Conservation (phyloP, 2,113 vertebrate species). For the Gadus chalcogrammus region DNA sequence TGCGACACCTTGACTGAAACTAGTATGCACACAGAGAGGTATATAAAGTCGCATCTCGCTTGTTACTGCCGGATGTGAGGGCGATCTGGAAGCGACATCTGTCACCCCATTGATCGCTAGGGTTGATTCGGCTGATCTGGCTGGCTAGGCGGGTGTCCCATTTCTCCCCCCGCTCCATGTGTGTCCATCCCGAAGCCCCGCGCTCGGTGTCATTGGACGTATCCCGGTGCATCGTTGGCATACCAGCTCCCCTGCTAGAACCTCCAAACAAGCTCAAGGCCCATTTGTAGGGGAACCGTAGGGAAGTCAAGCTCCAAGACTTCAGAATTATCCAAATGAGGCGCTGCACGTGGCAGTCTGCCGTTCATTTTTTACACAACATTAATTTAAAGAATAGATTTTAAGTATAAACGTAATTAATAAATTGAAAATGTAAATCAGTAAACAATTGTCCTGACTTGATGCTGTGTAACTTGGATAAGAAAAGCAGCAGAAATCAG, state of each 20-base stretch:
- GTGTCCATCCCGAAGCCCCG: conserved; percentile 96
- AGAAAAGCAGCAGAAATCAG: no score
- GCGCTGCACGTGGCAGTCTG: conserved; percentile 97
- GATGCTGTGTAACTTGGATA: conserved; percentile 63
- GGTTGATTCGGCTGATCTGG: conserved; percentile 99
- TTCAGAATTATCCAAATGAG: conserved; percentile 98
- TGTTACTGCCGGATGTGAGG: conserved; percentile 61
- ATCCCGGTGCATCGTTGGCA: conserved; percentile 85
- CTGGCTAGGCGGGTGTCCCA: conserved; percentile 98
- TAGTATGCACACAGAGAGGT: rapidly evolving
- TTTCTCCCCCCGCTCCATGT: conserved; percentile 95
- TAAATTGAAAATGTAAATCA: neutral
- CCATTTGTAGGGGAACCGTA: conserved; percentile 97
- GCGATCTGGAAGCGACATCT: conserved; percentile 97
- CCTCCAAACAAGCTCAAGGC: conserved; percentile 99
- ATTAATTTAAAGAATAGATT: no score
- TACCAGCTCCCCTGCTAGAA: conserved; percentile 99
- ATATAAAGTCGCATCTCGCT: rapidly evolving
- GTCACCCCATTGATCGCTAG: conserved; percentile 98
- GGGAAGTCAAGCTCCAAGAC: conserved; percentile 99
- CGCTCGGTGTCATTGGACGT: conserved; percentile 94
- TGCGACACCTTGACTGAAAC: neutral
- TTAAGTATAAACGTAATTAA: neutral
- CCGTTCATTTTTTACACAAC: conserved; percentile 79
- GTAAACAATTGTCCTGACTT: conserved; percentile 43